Conservation (phyloP, 2,797 vertebrate genomes). For the Caiman crocodilus region DNA sequence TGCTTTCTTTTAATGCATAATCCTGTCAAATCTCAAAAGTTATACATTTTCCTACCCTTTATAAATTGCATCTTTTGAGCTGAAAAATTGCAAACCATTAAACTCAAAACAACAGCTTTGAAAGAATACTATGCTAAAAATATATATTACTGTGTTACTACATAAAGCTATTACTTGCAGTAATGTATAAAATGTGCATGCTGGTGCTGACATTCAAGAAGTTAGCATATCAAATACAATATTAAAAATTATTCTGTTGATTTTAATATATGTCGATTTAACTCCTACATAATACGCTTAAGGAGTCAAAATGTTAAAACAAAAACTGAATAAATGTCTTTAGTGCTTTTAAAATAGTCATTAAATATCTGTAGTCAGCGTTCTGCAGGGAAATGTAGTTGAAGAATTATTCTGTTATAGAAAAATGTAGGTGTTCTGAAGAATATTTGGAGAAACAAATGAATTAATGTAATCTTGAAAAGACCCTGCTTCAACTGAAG, state of each 20-base stretch:
- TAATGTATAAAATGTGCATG: background rate
- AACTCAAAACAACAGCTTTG: background rate
- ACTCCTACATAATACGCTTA: background rate
- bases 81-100: background rate
- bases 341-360: background rate
- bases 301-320: background rate
- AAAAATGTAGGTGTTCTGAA: background rate
- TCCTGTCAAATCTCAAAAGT: background rate
- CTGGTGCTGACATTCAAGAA: background rate
- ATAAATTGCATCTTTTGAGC: background rate
- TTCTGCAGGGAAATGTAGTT: background rate
- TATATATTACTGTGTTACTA: background rate
- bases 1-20: background rate
- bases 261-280: background rate
- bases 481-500: fast-evolving
- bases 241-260: background rate
- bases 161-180: background rate
- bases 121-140: background rate
- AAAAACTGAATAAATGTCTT: background rate
- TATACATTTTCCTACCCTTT: background rate
- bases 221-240: background rate
- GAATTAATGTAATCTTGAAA: background rate
- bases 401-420: background rate
- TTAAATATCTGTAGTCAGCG: background rate
- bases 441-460: background rate